Evolutionary conservation across 2,888 invertebrate genomes (phyloP).

Genomic region (Lithosia quadra): DNA sequence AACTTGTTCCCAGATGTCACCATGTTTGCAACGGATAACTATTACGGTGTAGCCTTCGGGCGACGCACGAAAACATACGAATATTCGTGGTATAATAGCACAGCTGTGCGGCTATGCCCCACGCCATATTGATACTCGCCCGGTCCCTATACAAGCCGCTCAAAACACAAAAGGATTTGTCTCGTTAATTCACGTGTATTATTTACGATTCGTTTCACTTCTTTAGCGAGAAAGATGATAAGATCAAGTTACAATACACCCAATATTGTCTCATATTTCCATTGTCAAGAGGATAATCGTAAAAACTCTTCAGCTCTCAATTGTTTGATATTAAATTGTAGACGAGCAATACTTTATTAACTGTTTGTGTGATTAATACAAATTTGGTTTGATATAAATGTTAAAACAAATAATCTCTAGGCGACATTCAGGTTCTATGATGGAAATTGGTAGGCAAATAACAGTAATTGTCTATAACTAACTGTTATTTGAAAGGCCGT

Average conservation of each 20-base stretch:
- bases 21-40: conserved; percentile 66
- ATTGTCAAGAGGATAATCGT: conserved; percentile 70
- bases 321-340: conserved; percentile 38
- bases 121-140: conserved; percentile 48
- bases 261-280: conserved; percentile 82
- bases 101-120: conserved; percentile 57
- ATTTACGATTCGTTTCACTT: conserved; percentile 82
- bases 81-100: conserved; percentile 61
- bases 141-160: conserved; percentile 50
- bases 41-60: conserved; percentile 64
- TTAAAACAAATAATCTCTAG: conserved; percentile 52
- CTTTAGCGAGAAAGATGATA: conserved; percentile 73
- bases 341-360: conserved; percentile 16
- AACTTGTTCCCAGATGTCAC: conserved; percentile 73
- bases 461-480: conserved; percentile 75
- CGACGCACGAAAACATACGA: conserved; percentile 65
- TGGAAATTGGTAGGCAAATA: conserved; percentile 72
- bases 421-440: conserved; percentile 54
- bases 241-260: conserved; percentile 80
- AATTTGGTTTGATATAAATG: conserved; percentile 27
- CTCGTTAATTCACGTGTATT: conserved; percentile 81
- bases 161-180: conserved; percentile 73
- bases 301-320: conserved; percentile 56
- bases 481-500: conserved; percentile 80
- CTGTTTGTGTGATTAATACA: conserved; percentile 17